Evolutionary conservation across 2,797 vertebrate genomes (phyloP), one percentile per base, ranked within the genome.

Genomic region (Borostomias antarcticus): DNA sequence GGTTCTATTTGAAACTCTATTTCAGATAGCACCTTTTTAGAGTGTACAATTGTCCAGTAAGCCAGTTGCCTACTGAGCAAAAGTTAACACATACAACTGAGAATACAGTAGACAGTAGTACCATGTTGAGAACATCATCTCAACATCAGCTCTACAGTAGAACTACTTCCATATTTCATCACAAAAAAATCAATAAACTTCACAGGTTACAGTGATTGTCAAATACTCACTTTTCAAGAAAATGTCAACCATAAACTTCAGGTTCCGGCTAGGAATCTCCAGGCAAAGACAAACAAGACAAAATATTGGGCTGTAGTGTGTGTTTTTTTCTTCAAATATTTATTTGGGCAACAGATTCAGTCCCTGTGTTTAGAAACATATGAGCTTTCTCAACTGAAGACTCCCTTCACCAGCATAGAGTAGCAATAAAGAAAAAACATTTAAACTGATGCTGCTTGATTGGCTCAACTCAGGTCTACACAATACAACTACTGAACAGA

Each of bases 81-180:
- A 77, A 75, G 66, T 85, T 89, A 85, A 83, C 87, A 88, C 85
- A 77, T 69, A 68, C 43, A 47, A 47, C 50, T 72, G 74, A 80
- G 65, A 85, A 80, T 70, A 78, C 57, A 75, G 75, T 62, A 35
- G 62, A 60, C n/a, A n/a, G n/a, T 82, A 85, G 86, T 86, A 90
- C 87, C 83, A 78, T 69, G 66, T 69, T 85, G 83, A 88, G 81
- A 88, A 88, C 79, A 65, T 32, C 70, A 62, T 75, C 69, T 62
- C 56, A 62, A 74, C 58, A 68, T 64, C 30, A 73, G 47, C 60
- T 60, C 19, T 80, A 77, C 76, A 89, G 74, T 85, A 82, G 73
- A 51, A 62, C 32, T 68, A 65, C 50, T 57, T 45, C 17, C 7
- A 26, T 35, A 53, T 53, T 72, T 72, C 35, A 58, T 48, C 40